phyloP scores from a whole-genome alignment of 2,113 vertebrate genomes.

The Nerophis ophidion region DNA sequence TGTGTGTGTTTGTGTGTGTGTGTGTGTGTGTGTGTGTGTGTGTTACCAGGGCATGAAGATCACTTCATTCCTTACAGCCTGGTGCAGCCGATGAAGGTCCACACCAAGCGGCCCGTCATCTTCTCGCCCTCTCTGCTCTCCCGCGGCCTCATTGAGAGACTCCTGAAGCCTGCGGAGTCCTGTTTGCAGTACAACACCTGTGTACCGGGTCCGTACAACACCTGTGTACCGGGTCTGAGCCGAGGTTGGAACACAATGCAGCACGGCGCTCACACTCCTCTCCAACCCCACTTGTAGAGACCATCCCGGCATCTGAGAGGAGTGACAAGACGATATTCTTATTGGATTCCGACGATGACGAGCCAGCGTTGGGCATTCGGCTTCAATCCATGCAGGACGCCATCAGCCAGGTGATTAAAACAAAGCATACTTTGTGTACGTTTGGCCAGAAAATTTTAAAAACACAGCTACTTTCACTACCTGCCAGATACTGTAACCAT shows the following conservation, averaged over 20 bases:
- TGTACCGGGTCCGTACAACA: conserved; percentile 82
- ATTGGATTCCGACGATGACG: conserved; percentile 49
- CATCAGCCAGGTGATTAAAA: conserved; percentile 61
- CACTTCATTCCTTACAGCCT: conserved; percentile 83
- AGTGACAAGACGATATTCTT: conserved; percentile 61
- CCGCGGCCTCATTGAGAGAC: conserved; percentile 79
- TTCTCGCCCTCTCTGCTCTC: conserved; percentile 83
- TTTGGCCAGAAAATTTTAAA: neutral
- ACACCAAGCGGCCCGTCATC: conserved; percentile 78
- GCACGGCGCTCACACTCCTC: neutral
- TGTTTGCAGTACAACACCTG: conserved; percentile 84
- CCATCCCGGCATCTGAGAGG: conserved; percentile 49
- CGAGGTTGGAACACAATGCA: too few species aligned
- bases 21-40: neutral
- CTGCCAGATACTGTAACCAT: neutral
- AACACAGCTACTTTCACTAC: neutral
- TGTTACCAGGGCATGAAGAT: conserved; percentile 67
- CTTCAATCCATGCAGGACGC: conserved; percentile 71
- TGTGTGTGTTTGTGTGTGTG: conserved; percentile 2
- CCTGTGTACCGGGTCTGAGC: conserved; percentile 78
- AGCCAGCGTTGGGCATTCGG: conserved; percentile 58
- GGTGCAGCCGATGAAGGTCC: conserved; percentile 74
- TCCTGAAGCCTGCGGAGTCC: conserved; percentile 83
- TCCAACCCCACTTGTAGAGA: conserved; percentile 50
- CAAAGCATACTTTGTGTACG: neutral